Evolutionary conservation across 2,113 vertebrate species (phyloP), one percentile per base, ranked within the genome.

Genomic region (Spea bombifrons): DNA sequence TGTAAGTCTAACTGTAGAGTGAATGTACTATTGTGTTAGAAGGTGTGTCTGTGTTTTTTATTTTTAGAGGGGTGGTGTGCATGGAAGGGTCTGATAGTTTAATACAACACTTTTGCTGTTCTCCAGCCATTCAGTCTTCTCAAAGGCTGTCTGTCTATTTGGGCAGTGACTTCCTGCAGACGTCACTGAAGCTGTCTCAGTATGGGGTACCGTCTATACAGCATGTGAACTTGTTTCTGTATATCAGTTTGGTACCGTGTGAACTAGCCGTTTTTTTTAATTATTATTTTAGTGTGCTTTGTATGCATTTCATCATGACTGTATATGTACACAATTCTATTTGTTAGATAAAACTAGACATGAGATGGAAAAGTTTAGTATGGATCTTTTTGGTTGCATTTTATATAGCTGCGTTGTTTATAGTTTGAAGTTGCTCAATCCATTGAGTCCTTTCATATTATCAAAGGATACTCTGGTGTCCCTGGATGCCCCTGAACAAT

Each of bases 161-260:
- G 45, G 76, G 76, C 76, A 72, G 69, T 53, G 59, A 66, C 59
- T 72, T 78, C 76, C 76, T 78, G 76, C 43, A 78, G 46, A 78
- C 59, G 63, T 45, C 61, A 46, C 59, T 12, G 30, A 71, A 44
- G 30, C 61, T 64, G 30, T 71, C 13, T 78, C 49, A 72, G n/a
- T 78, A 65, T 52, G 43, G 68, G 59, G 63, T 66, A 30, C 61
- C 44, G 67, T 43, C 57, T 71, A 47, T 52, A 52, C 9, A 10
- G 50, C 50, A 52, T 52, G 50, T 52, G 50, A 52, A 52, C 50
- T 7, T 52, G 50, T 70, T 3, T 43, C 48, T 45, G 57, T 16
- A 2, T 17, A 43, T 68, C 15, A n/a, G 13, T 49, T 7, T 17
- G 46, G 46, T 49, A 2, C n/a, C 50, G n/a, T 70, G 47, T 8